Conservation (phyloP, 2,888 invertebrate species). For the Papilio demoleus region DNA sequence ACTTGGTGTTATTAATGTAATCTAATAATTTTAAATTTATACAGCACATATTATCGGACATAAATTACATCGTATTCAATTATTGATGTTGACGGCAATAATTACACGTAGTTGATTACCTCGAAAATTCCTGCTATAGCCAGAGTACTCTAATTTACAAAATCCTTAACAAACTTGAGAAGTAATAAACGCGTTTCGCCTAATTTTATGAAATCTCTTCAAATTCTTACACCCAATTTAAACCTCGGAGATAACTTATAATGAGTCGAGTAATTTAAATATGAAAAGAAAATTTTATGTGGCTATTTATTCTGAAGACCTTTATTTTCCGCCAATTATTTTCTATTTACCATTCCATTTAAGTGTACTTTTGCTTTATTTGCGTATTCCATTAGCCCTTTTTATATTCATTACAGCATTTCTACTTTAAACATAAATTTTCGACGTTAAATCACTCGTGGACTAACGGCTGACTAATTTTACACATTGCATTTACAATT, state of each 20-base stretch:
- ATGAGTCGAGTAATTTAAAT: conserved; percentile 10
- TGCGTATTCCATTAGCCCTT: neutral
- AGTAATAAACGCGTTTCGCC: conserved; percentile 28
- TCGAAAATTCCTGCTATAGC: too few relatives aligned
- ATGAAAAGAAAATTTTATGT: conserved; percentile 15
- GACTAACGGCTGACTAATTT: too few relatives aligned
- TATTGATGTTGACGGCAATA: too few relatives aligned
- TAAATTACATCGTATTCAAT: too few relatives aligned
- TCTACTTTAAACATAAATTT: too few relatives aligned
- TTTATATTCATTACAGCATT: too few relatives aligned
- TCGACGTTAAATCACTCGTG: too few relatives aligned
- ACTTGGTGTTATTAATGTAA: too few relatives aligned
- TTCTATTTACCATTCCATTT: neutral
- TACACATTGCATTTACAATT: too few relatives aligned
- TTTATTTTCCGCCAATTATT: neutral
- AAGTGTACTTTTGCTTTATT: neutral
- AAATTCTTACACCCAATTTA: conserved; percentile 23
- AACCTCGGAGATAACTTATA: conserved; percentile 12
- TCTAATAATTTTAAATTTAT: too few relatives aligned
- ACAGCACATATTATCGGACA: too few relatives aligned
- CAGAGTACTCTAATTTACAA: conserved; percentile 4
- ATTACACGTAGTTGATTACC: too few relatives aligned
- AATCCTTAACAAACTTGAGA: conserved; percentile 24
- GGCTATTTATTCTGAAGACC: neutral
- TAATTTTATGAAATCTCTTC: conserved; percentile 26